Percentiles rank a stretch among this genome's conserved stretches.
phyloP scores from a whole-genome alignment of 2,113 vertebrate genomes.

The Melanerpes aurifrons region DNA sequence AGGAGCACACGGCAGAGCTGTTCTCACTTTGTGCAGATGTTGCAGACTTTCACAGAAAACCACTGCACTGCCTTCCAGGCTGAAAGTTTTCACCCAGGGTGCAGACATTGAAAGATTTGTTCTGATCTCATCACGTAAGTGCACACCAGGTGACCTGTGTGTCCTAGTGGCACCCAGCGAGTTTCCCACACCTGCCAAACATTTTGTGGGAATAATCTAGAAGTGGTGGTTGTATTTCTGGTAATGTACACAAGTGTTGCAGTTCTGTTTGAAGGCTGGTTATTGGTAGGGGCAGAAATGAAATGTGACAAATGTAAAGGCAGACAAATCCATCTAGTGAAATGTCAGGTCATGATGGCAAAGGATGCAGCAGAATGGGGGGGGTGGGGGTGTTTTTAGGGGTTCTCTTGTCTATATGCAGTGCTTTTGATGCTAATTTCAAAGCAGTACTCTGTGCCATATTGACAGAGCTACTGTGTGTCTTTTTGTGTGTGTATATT shows the following conservation, averaged over 20 bases:
- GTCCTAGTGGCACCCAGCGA: neutral
- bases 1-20: neutral
- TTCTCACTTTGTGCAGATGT: fast-evolving
- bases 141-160: neutral
- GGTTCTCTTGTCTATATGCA: neutral
- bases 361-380: neutral
- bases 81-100: neutral
- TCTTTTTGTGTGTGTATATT: neutral
- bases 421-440: neutral
- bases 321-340: neutral
- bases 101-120: neutral
- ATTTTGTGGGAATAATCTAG: conserved; percentile 1
- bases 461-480: neutral
- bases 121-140: neutral
- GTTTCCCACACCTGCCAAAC: neutral
- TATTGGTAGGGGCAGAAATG: neutral
- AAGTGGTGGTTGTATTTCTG: neutral
- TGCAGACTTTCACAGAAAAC: neutral
- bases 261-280: neutral
- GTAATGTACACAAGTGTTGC: neutral
- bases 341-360: neutral
- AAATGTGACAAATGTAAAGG: neutral
- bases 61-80: neutral
- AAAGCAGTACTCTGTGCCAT: neutral
- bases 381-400: neutral